Evolutionary conservation across 64 coral and sea anemone genomes (phyloP), one percentile per base, ranked within the genome.

Genomic region (Catalaphyllia jardinei): DNA sequence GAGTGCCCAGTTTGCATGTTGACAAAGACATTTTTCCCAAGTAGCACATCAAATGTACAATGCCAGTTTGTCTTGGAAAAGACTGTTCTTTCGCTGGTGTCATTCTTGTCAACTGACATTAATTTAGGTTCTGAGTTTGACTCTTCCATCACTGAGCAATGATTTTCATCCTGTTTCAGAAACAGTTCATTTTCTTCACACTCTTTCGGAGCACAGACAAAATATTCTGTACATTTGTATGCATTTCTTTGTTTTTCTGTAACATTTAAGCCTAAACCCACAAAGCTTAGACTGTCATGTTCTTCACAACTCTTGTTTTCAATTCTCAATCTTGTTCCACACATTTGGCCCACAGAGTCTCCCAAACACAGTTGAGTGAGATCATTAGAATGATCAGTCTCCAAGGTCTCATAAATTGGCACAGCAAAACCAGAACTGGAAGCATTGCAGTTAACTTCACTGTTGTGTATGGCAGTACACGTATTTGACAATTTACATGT

Each of bases 1-100:
- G 93, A 93, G 81, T 98, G 94, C 38, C 96, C 96, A 31, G 90
- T 98, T 77, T 88, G 78, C 24, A 62, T 55, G 64, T 98, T 98
- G 29, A 95, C 39, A 60, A 88, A 98, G 10, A 98, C 46, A 25
- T 90, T 90, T 80, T 65, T 95, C 18, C 89, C 82, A 50, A 25
- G 51, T 0, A n/a, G 51, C 49, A 81, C 25, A 83, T 98, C 93
- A 81, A 85, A 98, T 46, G 90, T 92, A 54, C 77, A 69, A 52
- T 83, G 31, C 97, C 97, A 99, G n/a, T 99, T 79, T 14, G 9
- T 20, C 16, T 69, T 5, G 17, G 60, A 12, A 64, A 12, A 14
- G 10, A 11, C 31, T 18, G 28, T 1, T 65, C 35, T 60, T 61
- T 30, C 55, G 5, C 55, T 11, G 25, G 4, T 84, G 17, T 77